Evolutionary conservation across 2,797 vertebrate species (phyloP).

Genomic region (Parambassis ranga): DNA sequence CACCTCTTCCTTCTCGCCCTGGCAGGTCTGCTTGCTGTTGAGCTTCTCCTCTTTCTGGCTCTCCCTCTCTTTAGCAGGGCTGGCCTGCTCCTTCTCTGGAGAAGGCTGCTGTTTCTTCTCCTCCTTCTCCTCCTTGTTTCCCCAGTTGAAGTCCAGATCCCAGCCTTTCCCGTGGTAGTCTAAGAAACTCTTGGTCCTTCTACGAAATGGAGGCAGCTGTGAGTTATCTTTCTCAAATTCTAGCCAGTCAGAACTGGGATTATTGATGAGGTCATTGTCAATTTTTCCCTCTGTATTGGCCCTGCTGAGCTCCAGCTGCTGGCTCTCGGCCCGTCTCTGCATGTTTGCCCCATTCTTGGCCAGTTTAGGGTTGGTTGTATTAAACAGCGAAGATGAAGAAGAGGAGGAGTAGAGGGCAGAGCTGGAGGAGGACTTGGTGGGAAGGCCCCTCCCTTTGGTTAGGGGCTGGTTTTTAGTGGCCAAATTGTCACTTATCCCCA

Average conservation of each 20-base stretch:
- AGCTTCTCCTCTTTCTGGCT: slow-evolving; percentile 76
- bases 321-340: slow-evolving; percentile 92
- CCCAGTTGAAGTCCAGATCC: slow-evolving; percentile 63
- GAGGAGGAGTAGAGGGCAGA: slow-evolving; percentile 87
- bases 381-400: slow-evolving; percentile 77
- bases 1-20: slow-evolving; percentile 69
- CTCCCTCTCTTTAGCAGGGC: slow-evolving; percentile 71
- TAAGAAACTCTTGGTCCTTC: slow-evolving; percentile 94
- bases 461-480: slow-evolving; percentile 67
- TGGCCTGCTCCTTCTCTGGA: slow-evolving; percentile 73
- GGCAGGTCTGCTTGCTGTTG: slow-evolving; percentile 54
- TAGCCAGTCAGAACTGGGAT: slow-evolving; percentile 87
- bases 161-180: slow-evolving; percentile 86
- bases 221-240: slow-evolving; percentile 87
- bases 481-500: slow-evolving; percentile 87
- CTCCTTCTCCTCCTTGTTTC: slow-evolving; percentile 67
- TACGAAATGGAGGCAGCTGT: slow-evolving; percentile 80
- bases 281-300: slow-evolving; percentile 79
- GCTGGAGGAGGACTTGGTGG: slow-evolving; percentile 83
- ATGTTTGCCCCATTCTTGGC: slow-evolving; percentile 98
- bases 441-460: slow-evolving; percentile 71
- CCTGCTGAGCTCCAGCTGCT: slow-evolving; percentile 90
- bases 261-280: slow-evolving; percentile 77
- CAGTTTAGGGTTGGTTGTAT: slow-evolving; percentile 90
- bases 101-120: slow-evolving; percentile 62